These are phyloP conservation scores for Pseudoatta argentina DNA, from an alignment of 1,140 invertebrate species.

Conservation along the genomic window DNA sequence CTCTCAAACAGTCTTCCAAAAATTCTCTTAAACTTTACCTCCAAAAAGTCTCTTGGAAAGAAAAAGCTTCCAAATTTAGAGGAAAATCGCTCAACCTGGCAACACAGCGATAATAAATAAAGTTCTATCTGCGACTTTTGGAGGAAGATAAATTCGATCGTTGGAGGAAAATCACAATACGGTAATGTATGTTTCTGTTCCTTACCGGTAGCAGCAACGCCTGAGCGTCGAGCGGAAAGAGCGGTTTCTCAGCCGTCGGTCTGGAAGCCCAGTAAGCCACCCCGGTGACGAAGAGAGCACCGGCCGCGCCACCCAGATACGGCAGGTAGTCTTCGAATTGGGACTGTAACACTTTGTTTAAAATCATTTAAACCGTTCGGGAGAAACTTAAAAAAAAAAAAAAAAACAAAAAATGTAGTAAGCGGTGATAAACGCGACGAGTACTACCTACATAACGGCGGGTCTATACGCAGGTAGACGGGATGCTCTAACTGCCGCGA, in stretches of 20 bases:
- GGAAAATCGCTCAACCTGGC: too few relatives aligned
- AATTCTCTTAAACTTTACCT: too few relatives aligned
- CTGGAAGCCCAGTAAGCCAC: constrained; percentile 90
- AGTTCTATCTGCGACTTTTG: too few relatives aligned
- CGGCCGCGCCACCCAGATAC: constrained; percentile 91
- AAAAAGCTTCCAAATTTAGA: too few relatives aligned
- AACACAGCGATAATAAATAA: too few relatives aligned
- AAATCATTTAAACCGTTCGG: constrained; percentile 49
- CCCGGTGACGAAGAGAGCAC: constrained; percentile 91
- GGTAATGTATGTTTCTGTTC: neutral
- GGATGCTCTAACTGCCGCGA: neutral
- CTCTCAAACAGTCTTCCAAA: too few relatives aligned
- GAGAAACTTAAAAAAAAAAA: neutral
- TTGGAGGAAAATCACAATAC: too few relatives aligned
- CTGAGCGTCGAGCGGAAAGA: constrained; percentile 92
- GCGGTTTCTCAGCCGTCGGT: constrained; percentile 91
- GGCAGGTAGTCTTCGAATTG: constrained; percentile 91
- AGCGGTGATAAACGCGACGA: neutral
- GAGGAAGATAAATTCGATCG: too few relatives aligned
- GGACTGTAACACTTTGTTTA: constrained; percentile 81
- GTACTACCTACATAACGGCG: constrained; percentile 32
- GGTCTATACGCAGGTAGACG: neutral
- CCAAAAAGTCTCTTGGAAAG: too few relatives aligned
- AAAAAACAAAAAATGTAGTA: neutral
- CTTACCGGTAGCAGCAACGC: constrained; percentile 89